Conservation (phyloP, 2,113 vertebrate species). For the Oncorhynchus clarkii region DNA sequence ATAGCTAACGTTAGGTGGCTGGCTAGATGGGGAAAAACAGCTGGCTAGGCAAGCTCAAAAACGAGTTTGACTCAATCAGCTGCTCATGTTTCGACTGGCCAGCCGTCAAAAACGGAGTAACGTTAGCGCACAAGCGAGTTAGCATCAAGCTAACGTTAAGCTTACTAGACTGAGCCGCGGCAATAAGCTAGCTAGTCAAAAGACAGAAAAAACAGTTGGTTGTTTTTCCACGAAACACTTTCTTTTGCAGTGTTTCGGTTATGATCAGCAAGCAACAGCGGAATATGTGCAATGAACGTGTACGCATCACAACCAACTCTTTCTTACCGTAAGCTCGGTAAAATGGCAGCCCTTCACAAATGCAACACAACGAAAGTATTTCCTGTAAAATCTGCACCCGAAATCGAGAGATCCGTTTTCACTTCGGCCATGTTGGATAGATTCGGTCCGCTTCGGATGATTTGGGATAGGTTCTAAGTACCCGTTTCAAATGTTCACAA, state of each 20-base stretch:
- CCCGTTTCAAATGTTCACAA: not conserved
- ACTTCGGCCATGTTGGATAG: conserved; percentile 2
- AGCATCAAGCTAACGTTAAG: not conserved
- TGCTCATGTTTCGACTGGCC: too few species aligned
- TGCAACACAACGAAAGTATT: conserved; percentile 51
- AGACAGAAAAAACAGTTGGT: not conserved
- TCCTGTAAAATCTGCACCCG: conserved; percentile 61
- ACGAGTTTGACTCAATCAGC: too few species aligned
- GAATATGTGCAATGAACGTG: not conserved
- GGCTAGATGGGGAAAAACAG: not conserved
- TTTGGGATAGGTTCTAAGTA: conserved; percentile 6
- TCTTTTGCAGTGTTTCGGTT: not conserved
- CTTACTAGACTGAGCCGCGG: too few species aligned
- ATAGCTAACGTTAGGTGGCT: not conserved
- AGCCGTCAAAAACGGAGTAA: not conserved
- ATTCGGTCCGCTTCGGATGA: conserved; percentile 39
- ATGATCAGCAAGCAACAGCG: not conserved
- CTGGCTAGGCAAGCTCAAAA: too few species aligned
- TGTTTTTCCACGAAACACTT: not conserved
- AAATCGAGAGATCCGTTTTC: not conserved
- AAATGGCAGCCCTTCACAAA: conserved; percentile 77
- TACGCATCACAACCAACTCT: conserved; percentile 27
- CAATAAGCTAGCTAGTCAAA: not conserved
- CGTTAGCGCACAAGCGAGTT: not conserved
- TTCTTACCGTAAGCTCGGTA: conserved; percentile 82